Evolutionary conservation across 64 coral and sea anemone species (phyloP).

Genomic region (Montipora efflorescens): DNA sequence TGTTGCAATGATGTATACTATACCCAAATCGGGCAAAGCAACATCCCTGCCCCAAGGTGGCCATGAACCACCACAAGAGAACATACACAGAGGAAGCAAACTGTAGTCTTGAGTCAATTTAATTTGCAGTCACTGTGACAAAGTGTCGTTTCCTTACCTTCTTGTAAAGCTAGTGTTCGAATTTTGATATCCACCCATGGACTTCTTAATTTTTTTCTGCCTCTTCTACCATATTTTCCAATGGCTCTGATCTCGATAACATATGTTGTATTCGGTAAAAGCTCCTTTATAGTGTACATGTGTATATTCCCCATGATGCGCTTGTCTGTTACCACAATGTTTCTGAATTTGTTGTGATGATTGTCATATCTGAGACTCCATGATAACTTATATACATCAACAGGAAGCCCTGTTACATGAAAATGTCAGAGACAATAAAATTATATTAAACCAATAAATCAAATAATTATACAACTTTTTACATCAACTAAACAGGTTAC

Average conservation of each 20-base stretch:
- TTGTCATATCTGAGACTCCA: slow-evolving; percentile 40
- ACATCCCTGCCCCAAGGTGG: too few species aligned
- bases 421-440: too few species aligned
- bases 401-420: neutral
- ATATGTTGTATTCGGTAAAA: slow-evolving; percentile 25
- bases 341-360: neutral
- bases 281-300: slow-evolving; percentile 1
- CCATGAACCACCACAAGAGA: too few species aligned
- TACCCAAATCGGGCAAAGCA: too few species aligned
- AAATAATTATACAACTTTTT: too few species aligned
- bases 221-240: neutral
- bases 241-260: slow-evolving; percentile 54
- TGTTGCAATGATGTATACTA: too few species aligned
- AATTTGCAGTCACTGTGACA: neutral
- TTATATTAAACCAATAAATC: too few species aligned
- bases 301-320: neutral
- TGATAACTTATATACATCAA: slow-evolving; percentile 19
- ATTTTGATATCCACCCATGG: neutral
- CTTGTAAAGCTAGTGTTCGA: slow-evolving; percentile 11
- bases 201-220: neutral
- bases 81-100: neutral
- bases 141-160: neutral
- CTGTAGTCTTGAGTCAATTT: neutral
- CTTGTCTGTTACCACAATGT: neutral
- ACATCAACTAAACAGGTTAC: too few species aligned